Evolutionary conservation across 2,888 invertebrate species (phyloP).

Genomic region (Cryptus viduatorius): DNA sequence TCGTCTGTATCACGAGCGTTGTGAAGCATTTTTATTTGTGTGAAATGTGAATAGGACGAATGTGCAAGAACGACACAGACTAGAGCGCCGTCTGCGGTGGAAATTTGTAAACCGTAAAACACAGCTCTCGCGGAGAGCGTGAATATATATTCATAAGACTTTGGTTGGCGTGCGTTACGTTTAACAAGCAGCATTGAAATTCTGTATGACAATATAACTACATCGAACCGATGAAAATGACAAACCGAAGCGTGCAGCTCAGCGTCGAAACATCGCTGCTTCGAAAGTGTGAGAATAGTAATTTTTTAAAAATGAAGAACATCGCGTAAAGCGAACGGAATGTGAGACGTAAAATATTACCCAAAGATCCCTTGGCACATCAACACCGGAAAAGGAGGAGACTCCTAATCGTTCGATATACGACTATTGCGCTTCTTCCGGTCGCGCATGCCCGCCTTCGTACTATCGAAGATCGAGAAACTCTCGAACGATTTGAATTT

Average conservation of each 20-base stretch:
- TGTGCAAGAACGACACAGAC: background rate
- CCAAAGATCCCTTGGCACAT: constrained; percentile 79
- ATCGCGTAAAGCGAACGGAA: constrained; percentile 77
- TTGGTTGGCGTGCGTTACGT: constrained; percentile 17
- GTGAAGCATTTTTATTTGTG: constrained; percentile 57
- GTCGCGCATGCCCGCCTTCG: constrained; percentile 59
- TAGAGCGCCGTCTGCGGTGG: constrained; percentile 55
- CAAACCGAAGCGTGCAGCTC: constrained; percentile 33
- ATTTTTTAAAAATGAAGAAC: constrained; percentile 58
- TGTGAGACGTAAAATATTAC: constrained; percentile 83
- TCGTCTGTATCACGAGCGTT: constrained; percentile 46
- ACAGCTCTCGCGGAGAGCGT: background rate
- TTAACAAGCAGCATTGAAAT: constrained; percentile 47
- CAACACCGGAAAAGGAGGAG: constrained; percentile 82
- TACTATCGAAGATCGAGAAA: constrained; percentile 43
- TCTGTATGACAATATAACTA: constrained; percentile 26
- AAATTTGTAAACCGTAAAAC: constrained; percentile 47
- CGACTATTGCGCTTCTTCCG: constrained; percentile 71
- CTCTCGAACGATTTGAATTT: constrained; percentile 40
- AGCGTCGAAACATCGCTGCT: constrained; percentile 24
- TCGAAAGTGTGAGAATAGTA: constrained; percentile 36
- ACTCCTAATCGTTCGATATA: constrained; percentile 72
- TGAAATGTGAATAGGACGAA: constrained; percentile 37
- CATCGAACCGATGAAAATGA: background rate
- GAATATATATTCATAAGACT: constrained; percentile 6